These are phyloP conservation scores for Clarias batrachus DNA, from an alignment of 2,113 vertebrate genomes.

Conservation along the genomic window DNA sequence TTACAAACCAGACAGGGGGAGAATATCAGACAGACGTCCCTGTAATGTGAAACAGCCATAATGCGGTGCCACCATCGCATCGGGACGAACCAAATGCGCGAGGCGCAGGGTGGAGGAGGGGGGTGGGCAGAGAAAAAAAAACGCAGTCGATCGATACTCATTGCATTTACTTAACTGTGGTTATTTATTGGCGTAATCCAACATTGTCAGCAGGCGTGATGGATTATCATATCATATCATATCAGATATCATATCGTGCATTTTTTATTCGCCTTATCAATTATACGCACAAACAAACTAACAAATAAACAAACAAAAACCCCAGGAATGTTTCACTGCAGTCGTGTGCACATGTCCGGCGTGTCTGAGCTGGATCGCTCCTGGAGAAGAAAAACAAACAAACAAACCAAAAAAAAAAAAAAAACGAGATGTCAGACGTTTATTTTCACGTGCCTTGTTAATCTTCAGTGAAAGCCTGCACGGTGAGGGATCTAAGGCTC, in stretches of 20 bases:
- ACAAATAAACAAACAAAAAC: background rate
- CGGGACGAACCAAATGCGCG: slow-evolving; percentile 40
- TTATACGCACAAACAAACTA: background rate
- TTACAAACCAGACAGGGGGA: slow-evolving; percentile 65
- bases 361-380: slow-evolving; percentile 18
- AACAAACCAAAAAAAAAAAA: no score
- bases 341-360: background rate
- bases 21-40: slow-evolving; percentile 59
- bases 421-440: slow-evolving; percentile 50
- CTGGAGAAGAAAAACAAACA: background rate
- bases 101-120: slow-evolving; percentile 13
- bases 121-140: background rate
- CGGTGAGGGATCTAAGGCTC: slow-evolving; percentile 62
- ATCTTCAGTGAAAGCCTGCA: slow-evolving; percentile 76
- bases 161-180: slow-evolving; percentile 35
- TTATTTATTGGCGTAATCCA: slow-evolving; percentile 32
- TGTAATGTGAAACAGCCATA: slow-evolving; percentile 56
- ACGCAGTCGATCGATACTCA: slow-evolving; percentile 27
- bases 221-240: slow-evolving; percentile 3
- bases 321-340: background rate
- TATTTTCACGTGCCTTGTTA: slow-evolving; percentile 52
- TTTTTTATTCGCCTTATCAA: slow-evolving; percentile 9
- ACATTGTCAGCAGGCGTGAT: slow-evolving; percentile 5
- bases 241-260: no score
- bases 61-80: slow-evolving; percentile 43